A percentile compares a stretch with the other conserved stretches of the same genome.
phyloP scores from a whole-genome alignment of 2,888 invertebrate genomes.

The Vandiemenella viatica region DNA sequence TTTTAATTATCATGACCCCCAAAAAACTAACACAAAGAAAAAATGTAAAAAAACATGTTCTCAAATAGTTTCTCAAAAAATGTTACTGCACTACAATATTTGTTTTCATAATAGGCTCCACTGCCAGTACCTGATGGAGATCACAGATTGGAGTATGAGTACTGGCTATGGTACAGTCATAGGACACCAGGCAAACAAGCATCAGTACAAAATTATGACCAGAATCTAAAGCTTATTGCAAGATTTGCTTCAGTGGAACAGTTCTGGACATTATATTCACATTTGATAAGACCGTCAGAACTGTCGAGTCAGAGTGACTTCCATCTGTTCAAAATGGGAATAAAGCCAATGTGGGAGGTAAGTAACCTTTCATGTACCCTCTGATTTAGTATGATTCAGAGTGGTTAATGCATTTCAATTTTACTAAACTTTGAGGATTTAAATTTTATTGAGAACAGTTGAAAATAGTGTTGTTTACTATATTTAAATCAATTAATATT shows the following conservation, averaged over 20 bases:
- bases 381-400: too few species aligned
- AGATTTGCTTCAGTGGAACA: slow-evolving; percentile 87
- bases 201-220: slow-evolving; percentile 42
- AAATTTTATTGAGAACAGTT: too few species aligned
- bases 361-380: slow-evolving; percentile 18
- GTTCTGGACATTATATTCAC: slow-evolving; percentile 93
- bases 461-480: too few species aligned
- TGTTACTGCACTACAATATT: too few species aligned
- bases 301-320: slow-evolving; percentile 83
- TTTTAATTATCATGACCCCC: too few species aligned
- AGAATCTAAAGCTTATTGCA: slow-evolving; percentile 78
- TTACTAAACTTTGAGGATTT: too few species aligned
- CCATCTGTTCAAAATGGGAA: slow-evolving; percentile 94
- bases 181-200: slow-evolving; percentile 41
- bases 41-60: too few species aligned
- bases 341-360: slow-evolving; percentile 98
- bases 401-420: too few species aligned
- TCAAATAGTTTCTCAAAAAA: too few species aligned
- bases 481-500: too few species aligned
- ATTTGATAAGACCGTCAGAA: slow-evolving; percentile 77
- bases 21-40: too few species aligned
- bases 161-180: slow-evolving; percentile 80
- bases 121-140: slow-evolving; percentile 66
- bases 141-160: slow-evolving; percentile 84
- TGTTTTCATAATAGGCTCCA: slow-evolving; percentile 35